A percentile compares a stretch with the other conserved stretches of the same genome.
Evolutionary conservation across 2,797 vertebrate genomes (phyloP).

Genomic region (Danio aesculapii): DNA sequence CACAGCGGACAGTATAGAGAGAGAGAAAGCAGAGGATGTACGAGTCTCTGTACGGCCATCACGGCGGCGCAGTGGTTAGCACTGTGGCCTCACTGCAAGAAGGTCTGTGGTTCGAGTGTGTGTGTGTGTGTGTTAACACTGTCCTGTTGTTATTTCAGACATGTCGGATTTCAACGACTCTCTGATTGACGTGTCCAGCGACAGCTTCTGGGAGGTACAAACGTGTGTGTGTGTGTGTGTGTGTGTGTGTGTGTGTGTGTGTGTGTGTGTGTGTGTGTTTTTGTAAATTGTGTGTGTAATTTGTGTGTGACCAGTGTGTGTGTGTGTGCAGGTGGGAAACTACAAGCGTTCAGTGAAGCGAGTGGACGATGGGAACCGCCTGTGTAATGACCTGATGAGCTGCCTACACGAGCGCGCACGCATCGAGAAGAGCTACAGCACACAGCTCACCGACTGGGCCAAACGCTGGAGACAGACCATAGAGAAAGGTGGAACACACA

Average conservation of each 20-base stretch:
- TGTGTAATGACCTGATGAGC: slow-evolving; percentile 93
- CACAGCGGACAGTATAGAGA: no score
- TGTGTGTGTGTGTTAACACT: no score
- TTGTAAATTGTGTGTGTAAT: background rate
- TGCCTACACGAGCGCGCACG: slow-evolving; percentile 94
- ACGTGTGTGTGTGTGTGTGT: background rate
- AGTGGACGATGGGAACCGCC: slow-evolving; percentile 93
- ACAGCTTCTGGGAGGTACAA: slow-evolving; percentile 98
- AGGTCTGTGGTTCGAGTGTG: no score
- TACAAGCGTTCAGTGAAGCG: slow-evolving; percentile 95
- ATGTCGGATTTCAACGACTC: slow-evolving; percentile 95
- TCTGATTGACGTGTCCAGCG: slow-evolving; percentile 93
- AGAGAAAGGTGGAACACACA: slow-evolving; percentile 86
- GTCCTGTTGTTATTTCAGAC: slow-evolving; percentile 57
- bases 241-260: background rate
- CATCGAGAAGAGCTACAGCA: slow-evolving; percentile 94
- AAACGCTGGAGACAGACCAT: slow-evolving; percentile 95
- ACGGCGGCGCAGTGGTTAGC: no score
- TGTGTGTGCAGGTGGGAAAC: slow-evolving; percentile 87
- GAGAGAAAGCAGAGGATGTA: no score
- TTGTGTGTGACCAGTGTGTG: background rate
- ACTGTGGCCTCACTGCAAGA: no score
- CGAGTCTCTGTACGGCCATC: no score
- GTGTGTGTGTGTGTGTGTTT: background rate
- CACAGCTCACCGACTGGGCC: slow-evolving; percentile 96